A percentile compares a stretch with the other conserved stretches of the same genome.
phyloP scores from a whole-genome alignment of 2,888 invertebrate genomes.

The Tridacna gigas region DNA sequence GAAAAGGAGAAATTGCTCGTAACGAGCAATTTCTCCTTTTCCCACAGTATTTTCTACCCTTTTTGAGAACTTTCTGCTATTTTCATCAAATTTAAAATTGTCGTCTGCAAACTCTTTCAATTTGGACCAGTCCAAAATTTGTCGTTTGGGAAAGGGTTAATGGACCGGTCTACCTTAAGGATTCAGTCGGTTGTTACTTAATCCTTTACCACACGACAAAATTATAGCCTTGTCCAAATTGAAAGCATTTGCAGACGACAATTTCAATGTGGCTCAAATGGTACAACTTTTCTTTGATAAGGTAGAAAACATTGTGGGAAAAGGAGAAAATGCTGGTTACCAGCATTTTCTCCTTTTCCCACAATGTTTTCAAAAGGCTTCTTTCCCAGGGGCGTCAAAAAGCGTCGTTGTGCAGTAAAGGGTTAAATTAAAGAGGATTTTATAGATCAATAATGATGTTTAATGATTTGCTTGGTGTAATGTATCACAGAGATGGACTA shows the following conservation, averaged over 20 bases:
- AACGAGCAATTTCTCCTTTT: not conserved
- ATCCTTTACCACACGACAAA: not conserved
- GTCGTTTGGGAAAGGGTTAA: too few species aligned
- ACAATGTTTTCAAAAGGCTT: not conserved
- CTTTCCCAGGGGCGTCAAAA: not conserved
- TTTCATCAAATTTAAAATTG: too few species aligned
- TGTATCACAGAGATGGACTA: too few species aligned
- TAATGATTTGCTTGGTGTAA: too few species aligned
- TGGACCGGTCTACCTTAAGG: too few species aligned
- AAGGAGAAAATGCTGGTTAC: not conserved
- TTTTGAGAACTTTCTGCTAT: not conserved
- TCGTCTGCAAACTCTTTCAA: too few species aligned
- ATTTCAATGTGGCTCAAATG: not conserved
- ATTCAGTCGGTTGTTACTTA: too few species aligned
- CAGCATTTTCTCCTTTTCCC: not conserved
- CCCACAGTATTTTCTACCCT: not conserved
- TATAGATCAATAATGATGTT: too few species aligned
- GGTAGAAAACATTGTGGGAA: not conserved
- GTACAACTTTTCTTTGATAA: not conserved
- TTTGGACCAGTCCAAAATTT: too few species aligned
- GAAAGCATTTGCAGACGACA: not conserved
- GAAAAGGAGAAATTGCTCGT: not conserved
- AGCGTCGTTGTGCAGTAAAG: not conserved
- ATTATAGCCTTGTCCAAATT: not conserved
- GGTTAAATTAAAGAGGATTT: slow-evolving; percentile 2